Evolutionary conservation across 2,888 invertebrate species (phyloP).

Genomic region (Acanthosepion lycidas): DNA sequence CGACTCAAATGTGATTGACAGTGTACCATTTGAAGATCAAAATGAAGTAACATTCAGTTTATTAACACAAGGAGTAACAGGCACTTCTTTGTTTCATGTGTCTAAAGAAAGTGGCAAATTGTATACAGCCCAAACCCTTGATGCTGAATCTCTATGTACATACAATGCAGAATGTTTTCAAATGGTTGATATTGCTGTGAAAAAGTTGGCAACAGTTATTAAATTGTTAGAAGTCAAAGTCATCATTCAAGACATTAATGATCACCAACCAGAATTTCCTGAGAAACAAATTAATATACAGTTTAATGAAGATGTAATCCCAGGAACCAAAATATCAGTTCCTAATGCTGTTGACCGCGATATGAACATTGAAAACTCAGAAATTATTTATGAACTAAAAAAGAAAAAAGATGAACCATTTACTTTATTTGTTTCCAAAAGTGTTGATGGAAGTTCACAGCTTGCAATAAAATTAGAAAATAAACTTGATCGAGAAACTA

Average conservation of each 20-base stretch:
- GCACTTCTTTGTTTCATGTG: not conserved
- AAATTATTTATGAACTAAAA: not conserved
- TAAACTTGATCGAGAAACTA: conserved; percentile 8
- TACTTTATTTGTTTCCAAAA: not conserved
- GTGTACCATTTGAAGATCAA: not conserved
- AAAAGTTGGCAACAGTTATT: not conserved
- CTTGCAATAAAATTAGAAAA: not conserved
- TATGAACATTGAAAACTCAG: not conserved
- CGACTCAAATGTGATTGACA: not conserved
- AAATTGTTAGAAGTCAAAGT: not conserved
- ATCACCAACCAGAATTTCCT: not conserved
- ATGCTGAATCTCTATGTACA: not conserved
- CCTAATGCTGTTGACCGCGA: not conserved
- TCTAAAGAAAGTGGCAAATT: conserved; percentile 13
- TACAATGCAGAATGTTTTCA: conserved; percentile 33
- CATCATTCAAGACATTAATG: not conserved
- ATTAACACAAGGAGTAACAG: not conserved
- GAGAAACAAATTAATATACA: not conserved
- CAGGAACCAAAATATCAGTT: not conserved
- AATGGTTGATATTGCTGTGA: not conserved
- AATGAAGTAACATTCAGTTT: not conserved
- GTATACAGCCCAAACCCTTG: conserved; percentile 13
- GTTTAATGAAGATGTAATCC: not conserved
- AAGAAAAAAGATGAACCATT: not conserved
- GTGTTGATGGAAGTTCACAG: conserved; percentile 10